These are phyloP conservation scores for Emys orbicularis DNA, from an alignment of 2,797 vertebrate species.

Conservation along the genomic window DNA sequence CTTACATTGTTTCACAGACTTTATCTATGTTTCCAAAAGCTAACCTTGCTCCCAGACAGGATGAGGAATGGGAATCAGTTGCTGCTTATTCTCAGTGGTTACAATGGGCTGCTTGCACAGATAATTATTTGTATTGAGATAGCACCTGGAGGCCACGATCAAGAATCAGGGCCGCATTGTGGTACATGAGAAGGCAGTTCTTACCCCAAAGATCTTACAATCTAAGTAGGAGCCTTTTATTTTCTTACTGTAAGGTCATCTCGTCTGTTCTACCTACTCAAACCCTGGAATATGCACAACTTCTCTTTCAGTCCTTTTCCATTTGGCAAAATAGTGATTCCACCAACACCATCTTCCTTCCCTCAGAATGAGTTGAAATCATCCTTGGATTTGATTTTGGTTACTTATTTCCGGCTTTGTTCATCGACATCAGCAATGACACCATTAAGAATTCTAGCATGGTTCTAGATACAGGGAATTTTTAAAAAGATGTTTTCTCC, in stretches of 20 bases:
- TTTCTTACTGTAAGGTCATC: background rate
- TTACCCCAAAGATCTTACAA: background rate
- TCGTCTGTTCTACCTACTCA: background rate
- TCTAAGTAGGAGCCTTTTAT: background rate
- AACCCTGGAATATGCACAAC: background rate
- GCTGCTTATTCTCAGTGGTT: background rate
- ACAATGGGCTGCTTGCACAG: background rate
- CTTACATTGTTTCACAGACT: conserved; percentile 45
- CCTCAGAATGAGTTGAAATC: background rate
- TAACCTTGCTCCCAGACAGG: background rate
- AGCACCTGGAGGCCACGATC: background rate
- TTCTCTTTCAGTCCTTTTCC: background rate
- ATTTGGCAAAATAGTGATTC: background rate
- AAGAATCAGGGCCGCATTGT: background rate
- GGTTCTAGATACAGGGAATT: background rate
- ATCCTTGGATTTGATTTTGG: background rate
- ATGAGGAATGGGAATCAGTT: background rate
- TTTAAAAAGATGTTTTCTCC: background rate
- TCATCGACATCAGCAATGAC: background rate
- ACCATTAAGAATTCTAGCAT: background rate
- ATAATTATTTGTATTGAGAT: background rate
- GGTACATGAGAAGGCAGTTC: background rate
- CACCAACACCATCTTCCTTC: background rate
- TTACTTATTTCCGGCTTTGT: background rate
- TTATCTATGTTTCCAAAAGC: conserved; percentile 19